A percentile compares a stretch with the other conserved stretches of the same genome.
Conservation (phyloP, 64 coral and sea anemone species). For the Pachyseris speciosa region DNA sequence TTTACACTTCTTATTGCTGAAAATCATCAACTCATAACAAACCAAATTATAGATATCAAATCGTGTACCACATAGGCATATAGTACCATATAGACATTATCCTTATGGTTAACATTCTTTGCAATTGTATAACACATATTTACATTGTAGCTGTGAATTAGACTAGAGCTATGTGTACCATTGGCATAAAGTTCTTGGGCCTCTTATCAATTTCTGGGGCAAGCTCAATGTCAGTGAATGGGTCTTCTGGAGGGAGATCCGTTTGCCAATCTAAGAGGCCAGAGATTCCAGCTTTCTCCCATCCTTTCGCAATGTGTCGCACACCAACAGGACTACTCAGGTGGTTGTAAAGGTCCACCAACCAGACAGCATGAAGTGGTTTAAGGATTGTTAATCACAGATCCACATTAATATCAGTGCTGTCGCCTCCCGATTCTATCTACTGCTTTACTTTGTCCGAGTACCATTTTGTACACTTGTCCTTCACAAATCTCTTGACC, state of each 20-base stretch:
- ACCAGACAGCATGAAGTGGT: no score
- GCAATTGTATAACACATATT: no score
- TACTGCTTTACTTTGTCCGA: constrained; percentile 18
- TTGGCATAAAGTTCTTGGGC: constrained; percentile 57
- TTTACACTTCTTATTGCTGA: no score
- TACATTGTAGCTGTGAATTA: constrained; percentile 16
- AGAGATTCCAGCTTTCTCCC: constrained; percentile 10
- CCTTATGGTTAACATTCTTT: no score
- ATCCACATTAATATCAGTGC: constrained; percentile 22
- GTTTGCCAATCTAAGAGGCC: not conserved
- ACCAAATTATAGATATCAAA: no score
- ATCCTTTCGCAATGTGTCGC: not conserved
- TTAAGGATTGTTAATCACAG: not conserved
- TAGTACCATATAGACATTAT: no score
- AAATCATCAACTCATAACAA: no score
- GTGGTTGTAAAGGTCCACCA: no score
- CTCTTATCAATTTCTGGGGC: constrained; percentile 35
- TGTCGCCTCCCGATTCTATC: constrained; percentile 4
- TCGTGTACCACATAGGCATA: no score
- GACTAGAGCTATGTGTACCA: constrained; percentile 40
- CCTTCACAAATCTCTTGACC: no score
- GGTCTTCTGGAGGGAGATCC: not conserved
- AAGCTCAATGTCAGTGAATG: constrained; percentile 31
- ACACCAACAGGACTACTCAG: not conserved
- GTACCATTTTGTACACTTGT: constrained; percentile 22